Evolutionary conservation across 2,888 invertebrate species (phyloP).

Genomic region (Lucinisca nassula): DNA sequence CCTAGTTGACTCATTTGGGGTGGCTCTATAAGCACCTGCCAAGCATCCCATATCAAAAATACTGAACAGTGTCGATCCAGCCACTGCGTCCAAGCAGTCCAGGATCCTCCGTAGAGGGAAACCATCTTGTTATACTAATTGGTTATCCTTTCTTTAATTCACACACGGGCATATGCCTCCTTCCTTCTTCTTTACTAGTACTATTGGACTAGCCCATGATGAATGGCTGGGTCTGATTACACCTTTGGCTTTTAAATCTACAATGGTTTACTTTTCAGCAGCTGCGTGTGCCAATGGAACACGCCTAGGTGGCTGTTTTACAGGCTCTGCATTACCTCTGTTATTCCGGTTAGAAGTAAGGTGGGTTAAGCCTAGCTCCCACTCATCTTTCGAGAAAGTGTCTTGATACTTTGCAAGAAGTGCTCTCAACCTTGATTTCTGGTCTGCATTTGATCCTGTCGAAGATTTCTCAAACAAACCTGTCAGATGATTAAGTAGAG

Average conservation of each 20-base stretch:
- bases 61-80: too few species aligned
- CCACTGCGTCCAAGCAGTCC: too few species aligned
- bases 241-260: not conserved
- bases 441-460: not conserved
- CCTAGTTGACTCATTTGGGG: slow-evolving; percentile 19
- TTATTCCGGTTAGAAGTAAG: not conserved
- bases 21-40: slow-evolving; percentile 24
- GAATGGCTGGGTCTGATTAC: not conserved
- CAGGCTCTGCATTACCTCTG: not conserved
- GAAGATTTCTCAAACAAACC: not conserved
- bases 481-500: too few species aligned
- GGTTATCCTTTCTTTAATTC: not conserved
- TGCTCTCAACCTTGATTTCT: not conserved
- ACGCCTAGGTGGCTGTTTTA: not conserved
- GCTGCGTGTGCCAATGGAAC: not conserved
- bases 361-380: not conserved
- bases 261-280: not conserved
- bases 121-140: not conserved
- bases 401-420: not conserved
- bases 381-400: not conserved
- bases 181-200: not conserved
- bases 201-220: not conserved
- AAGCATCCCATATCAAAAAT: slow-evolving; percentile 25
- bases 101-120: not conserved
- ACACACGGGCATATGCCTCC: not conserved